A percentile compares a stretch with the other conserved stretches of the same genome.
These are phyloP conservation scores for Florisuga fusca DNA, from an alignment of 2,797 vertebrate species.

Conservation along the genomic window DNA sequence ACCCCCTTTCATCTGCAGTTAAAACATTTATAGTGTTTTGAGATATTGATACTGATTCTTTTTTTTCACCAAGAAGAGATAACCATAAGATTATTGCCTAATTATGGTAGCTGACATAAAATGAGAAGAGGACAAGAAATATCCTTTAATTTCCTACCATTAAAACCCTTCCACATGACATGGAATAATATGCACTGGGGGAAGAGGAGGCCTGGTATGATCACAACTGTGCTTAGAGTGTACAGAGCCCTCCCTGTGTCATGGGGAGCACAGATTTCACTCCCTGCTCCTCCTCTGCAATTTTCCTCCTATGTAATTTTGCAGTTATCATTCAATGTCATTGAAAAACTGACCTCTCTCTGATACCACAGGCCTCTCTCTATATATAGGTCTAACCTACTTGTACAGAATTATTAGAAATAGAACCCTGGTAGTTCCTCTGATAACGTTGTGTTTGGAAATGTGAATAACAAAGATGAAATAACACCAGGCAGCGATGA, in stretches of 20 bases:
- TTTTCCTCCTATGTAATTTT: not conserved
- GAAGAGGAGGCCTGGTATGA: not conserved
- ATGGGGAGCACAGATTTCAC: not conserved
- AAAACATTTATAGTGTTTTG: not conserved
- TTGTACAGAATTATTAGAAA: not conserved
- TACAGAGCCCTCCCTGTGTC: not conserved
- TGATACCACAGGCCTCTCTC: not conserved
- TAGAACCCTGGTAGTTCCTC: not conserved
- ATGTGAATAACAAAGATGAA: not conserved
- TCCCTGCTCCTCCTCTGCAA: not conserved
- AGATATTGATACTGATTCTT: not conserved
- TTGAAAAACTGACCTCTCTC: not conserved
- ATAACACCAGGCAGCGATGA: not conserved
- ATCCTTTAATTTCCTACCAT: not conserved
- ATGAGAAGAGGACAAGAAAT: not conserved
- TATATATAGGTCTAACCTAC: not conserved
- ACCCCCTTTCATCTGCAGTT: not conserved
- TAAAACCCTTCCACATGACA: not conserved
- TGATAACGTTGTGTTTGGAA: not conserved
- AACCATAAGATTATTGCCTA: not conserved
- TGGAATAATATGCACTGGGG: not conserved
- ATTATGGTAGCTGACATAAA: not conserved
- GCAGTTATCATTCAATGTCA: not conserved
- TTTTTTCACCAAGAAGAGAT: not conserved
- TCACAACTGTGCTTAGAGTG: not conserved